Evolutionary conservation across 2,113 vertebrate species (phyloP).

Genomic region (Sorex araneus): DNA sequence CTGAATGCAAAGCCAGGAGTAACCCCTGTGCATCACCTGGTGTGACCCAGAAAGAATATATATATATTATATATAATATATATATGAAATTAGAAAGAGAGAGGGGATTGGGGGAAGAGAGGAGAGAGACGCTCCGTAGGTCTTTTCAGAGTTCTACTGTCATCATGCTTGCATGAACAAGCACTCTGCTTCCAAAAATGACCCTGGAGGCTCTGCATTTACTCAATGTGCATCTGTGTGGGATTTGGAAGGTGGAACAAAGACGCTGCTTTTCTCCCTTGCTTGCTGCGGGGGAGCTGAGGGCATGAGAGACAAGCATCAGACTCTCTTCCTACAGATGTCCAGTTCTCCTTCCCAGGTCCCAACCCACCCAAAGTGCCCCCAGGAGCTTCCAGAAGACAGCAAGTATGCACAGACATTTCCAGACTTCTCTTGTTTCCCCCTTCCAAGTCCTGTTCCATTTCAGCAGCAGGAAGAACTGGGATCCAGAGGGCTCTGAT

Average conservation of each 20-base stretch:
- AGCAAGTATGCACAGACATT: neutral
- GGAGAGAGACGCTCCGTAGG: neutral
- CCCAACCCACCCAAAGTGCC: neutral
- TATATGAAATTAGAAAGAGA: too few relatives aligned
- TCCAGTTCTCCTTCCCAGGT: neutral
- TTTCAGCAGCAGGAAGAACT: neutral
- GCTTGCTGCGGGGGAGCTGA: neutral
- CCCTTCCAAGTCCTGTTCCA: neutral
- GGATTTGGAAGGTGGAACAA: neutral
- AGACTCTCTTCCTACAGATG: accelerated
- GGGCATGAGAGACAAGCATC: neutral
- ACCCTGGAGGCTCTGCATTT: neutral
- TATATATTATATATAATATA: too few relatives aligned
- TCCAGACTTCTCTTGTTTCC: neutral
- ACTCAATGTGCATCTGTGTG: neutral
- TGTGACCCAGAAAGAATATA: too few relatives aligned
- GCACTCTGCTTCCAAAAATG: too few relatives aligned
- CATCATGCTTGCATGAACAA: neutral
- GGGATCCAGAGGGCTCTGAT: neutral
- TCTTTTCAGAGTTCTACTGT: neutral
- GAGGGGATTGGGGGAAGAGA: neutral
- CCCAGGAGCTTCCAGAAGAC: neutral
- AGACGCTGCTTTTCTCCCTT: neutral
- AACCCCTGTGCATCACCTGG: too few relatives aligned
- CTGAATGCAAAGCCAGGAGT: too few relatives aligned